Evolutionary conservation across 37 sponge, comb jelly and placozoan species (phyloP), one percentile per base, ranked within the genome.

Genomic region (Amphimedon queenslandica): DNA sequence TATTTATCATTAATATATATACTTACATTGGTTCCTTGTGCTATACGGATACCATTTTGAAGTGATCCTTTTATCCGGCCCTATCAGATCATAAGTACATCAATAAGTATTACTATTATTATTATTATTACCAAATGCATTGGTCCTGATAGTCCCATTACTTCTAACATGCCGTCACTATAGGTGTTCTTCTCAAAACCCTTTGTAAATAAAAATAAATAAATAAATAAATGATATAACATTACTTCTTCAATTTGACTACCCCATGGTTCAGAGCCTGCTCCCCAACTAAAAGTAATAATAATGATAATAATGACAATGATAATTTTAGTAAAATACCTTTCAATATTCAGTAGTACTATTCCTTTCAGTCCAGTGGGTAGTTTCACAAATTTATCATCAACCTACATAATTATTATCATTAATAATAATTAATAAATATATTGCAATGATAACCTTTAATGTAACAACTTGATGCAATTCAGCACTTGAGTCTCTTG

Each of bases 231-330:
- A 47, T 18, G 13, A 47, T 18, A 47, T 47, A 13, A 18, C 53
- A 47, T 47, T 47, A 47, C 88, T 10, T 60, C 40, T 53, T 85
- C 89, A 4, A 53, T 21, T 21, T 73, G 0, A 3, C 61, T 66
- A 4, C 95, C 95, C 95, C 91, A 90, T 4, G 79, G 63, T 30
- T 90, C 95, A 57, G 78, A 77, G 16, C 95, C 95, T 37, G 88
- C 89, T 4, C 77, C 92, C 91, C 95, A 94, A 40, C 92, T 79
- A 28, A 10, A 43, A 11, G n/a, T 10, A 65, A 27, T 11, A 60
- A 60, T n/a, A 13, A 60, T 25, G 28, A 60, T 6, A 60, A n/a
- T 60, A 11, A 60, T n/a, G 5, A n/a, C 8, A 13, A n/a, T 6
- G 5, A 60, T 60, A 25, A 6, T 60, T 60, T 13, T n/a, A 25